phyloP scores from a whole-genome alignment of 2,888 invertebrate species.

The Ganaspis brasiliensis region DNA sequence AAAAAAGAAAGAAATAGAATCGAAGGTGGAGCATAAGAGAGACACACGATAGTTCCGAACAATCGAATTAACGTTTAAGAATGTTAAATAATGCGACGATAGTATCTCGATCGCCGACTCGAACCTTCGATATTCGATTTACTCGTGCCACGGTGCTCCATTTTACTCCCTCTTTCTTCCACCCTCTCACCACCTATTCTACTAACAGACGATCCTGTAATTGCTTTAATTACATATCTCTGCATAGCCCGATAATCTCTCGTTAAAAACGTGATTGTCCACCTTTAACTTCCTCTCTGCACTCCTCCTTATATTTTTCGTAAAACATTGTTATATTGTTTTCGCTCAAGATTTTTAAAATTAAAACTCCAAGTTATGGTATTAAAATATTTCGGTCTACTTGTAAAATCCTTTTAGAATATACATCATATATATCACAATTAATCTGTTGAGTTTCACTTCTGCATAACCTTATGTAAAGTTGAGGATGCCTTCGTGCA shows the following conservation, averaged over 20 bases:
- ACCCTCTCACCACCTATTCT: conserved; percentile 18
- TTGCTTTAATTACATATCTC: conserved; percentile 43
- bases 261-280: conserved; percentile 28
- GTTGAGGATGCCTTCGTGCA: too few relatives aligned
- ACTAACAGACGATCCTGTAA: conserved; percentile 32
- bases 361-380: too few relatives aligned
- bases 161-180: conserved; percentile 6
- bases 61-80: conserved; percentile 40
- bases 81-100: conserved; percentile 44
- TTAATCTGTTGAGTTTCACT: too few relatives aligned
- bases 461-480: too few relatives aligned
- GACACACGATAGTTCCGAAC: conserved; percentile 21
- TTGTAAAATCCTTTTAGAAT: too few relatives aligned
- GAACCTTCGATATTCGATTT: conserved; percentile 38
- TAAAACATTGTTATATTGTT: too few relatives aligned
- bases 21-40: conserved; percentile 24
- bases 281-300: conserved; percentile 2
- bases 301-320: conserved; percentile 9
- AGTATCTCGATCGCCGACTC: conserved; percentile 36
- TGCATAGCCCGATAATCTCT: conserved; percentile 10
- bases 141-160: conserved; percentile 38
- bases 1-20: conserved; percentile 9
- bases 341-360: too few relatives aligned
- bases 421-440: too few relatives aligned
- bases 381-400: too few relatives aligned